Evolutionary conservation across 2,113 vertebrate genomes (phyloP).

Genomic region (Ranitomeya variabilis): DNA sequence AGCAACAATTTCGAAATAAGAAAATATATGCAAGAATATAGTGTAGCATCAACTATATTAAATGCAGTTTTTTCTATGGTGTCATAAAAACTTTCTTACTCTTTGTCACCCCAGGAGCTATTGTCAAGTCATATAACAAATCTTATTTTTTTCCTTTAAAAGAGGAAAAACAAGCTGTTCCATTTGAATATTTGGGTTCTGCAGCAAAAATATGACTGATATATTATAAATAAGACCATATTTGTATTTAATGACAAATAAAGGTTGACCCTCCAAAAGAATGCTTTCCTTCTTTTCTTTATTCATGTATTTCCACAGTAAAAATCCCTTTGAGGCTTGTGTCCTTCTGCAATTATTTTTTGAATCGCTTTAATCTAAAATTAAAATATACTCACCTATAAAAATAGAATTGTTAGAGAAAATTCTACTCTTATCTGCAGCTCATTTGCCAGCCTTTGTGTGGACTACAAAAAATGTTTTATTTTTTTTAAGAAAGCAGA

Average conservation of each 20-base stretch:
- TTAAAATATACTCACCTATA: background rate
- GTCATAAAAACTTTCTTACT: background rate
- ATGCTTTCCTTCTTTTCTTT: background rate
- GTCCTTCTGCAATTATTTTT: background rate
- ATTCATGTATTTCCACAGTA: background rate
- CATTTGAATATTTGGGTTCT: background rate
- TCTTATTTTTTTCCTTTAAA: background rate
- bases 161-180: background rate
- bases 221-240: background rate
- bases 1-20: background rate
- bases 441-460: too few species aligned
- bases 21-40: slow-evolving; percentile 15
- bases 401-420: background rate
- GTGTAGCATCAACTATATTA: background rate
- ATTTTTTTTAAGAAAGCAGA: too few species aligned
- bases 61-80: background rate
- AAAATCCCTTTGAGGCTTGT: background rate
- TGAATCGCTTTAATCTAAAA: background rate
- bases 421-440: too few species aligned
- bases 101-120: background rate
- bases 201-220: background rate
- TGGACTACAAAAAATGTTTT: too few species aligned
- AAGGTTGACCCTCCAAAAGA: background rate
- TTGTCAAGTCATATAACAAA: background rate
- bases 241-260: background rate